Evolutionary conservation across 2,888 invertebrate species (phyloP).

Genomic region (Caenorhabditis sp.): DNA sequence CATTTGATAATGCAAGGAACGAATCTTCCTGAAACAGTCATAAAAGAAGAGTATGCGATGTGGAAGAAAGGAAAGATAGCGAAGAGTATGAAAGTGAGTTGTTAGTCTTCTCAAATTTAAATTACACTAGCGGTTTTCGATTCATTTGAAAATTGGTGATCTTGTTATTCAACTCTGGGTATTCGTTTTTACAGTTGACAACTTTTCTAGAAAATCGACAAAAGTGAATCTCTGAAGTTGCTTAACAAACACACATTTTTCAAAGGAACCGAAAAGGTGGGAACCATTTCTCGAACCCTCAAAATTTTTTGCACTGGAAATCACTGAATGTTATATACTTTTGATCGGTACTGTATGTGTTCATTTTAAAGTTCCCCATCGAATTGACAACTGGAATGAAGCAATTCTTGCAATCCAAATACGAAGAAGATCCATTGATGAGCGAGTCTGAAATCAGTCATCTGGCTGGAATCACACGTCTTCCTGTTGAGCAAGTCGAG

Average conservation of each 20-base stretch:
- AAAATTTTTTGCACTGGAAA: too few relatives aligned
- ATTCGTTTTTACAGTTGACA: too few relatives aligned
- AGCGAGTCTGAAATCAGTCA: neutral
- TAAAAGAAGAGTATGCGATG: neutral
- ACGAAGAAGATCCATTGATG: neutral
- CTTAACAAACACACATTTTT: too few relatives aligned
- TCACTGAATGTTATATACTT: too few relatives aligned
- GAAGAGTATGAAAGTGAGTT: neutral
- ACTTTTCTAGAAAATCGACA: too few relatives aligned
- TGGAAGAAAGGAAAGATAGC: neutral
- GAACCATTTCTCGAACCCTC: too few relatives aligned
- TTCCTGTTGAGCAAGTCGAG: neutral
- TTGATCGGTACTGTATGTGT: too few relatives aligned
- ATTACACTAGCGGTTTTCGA: neutral
- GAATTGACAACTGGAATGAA: conserved; percentile 1
- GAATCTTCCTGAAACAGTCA: neutral
- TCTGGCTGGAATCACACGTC: conserved; percentile 4
- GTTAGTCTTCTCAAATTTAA: neutral
- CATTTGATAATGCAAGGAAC: conserved; percentile 10
- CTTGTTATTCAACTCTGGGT: too few relatives aligned
- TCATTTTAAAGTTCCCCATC: neutral
- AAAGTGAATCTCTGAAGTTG: too few relatives aligned
- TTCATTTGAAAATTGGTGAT: too few relatives aligned
- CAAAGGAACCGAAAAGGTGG: too few relatives aligned
- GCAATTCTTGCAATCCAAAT: neutral